Evolutionary conservation across 92 coral and sea anemone species (phyloP).

Genomic region (Montipora capitata): DNA sequence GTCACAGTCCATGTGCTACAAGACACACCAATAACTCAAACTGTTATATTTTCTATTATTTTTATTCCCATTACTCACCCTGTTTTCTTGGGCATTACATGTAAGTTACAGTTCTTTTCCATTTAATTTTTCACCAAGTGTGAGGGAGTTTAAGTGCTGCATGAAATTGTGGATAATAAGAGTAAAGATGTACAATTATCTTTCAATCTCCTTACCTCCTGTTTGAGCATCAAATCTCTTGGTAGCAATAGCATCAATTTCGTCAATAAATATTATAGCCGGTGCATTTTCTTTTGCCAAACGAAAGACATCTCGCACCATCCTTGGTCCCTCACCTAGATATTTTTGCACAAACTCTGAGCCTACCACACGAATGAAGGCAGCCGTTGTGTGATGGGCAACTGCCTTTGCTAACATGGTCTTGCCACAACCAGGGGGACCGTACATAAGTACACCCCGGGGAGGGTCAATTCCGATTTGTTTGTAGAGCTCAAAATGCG

Average conservation of each 20-base stretch:
- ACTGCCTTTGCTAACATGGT: conserved; percentile 99
- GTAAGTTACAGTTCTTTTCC: no score
- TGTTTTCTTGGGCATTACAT: no score
- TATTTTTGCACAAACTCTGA: conserved; percentile 99
- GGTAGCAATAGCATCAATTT: conserved; percentile 99
- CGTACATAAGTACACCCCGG: conserved; percentile 95
- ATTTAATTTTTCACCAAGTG: no score
- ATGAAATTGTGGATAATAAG: no score
- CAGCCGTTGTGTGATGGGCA: conserved; percentile 98
- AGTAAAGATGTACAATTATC: no score
- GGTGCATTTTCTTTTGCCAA: conserved; percentile 99
- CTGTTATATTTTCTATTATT: no score
- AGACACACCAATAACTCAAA: no score
- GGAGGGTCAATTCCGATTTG: conserved; percentile 99
- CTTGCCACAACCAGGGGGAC: conserved; percentile 99
- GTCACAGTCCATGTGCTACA: no score
- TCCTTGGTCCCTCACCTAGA: conserved; percentile 99
- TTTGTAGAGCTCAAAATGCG: conserved; percentile 99
- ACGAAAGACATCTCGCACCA: conserved; percentile 99
- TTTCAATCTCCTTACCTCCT: conserved; percentile 82
- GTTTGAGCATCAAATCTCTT: conserved; percentile 99
- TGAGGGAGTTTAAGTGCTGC: no score
- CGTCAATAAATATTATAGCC: conserved; percentile 98
- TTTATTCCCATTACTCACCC: no score
- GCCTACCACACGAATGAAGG: conserved; percentile 99